Evolutionary conservation across 2,797 vertebrate species (phyloP), one percentile per base, ranked within the genome.

Genomic region (Orestias chungarensis): DNA sequence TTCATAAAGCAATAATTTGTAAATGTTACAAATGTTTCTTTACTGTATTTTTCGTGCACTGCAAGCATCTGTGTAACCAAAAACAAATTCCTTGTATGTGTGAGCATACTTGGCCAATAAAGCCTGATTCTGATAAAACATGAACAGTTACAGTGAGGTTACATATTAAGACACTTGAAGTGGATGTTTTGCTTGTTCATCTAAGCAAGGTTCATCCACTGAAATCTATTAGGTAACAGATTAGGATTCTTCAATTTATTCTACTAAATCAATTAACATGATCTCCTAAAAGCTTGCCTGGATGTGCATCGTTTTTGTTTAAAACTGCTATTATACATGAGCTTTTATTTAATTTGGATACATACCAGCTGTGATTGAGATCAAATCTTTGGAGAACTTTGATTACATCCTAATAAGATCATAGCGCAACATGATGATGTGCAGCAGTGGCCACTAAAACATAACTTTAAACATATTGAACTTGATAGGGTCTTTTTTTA

Each of bases 1-100:
- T 57, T 33, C 27, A 55, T 55, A 18, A 52, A 14, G 49, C n/a
- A 52, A 52, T 57, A 57, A 61, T n/a, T n/a, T n/a, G n/a, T n/a
- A n/a, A n/a, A n/a, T n/a, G n/a, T n/a, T n/a, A n/a, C n/a, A n/a
- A n/a, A n/a, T n/a, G n/a, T n/a, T n/a, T n/a, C n/a, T n/a, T 2
- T n/a, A n/a, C n/a, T n/a, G n/a, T n/a, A n/a, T n/a, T n/a, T n/a
- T n/a, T n/a, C n/a, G n/a, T n/a, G n/a, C n/a, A n/a, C n/a, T n/a
- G n/a, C n/a, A n/a, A n/a, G n/a, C n/a, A n/a, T n/a, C n/a, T n/a
- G n/a, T n/a, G n/a, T n/a, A n/a, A n/a, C n/a, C n/a, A n/a, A n/a
- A n/a, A n/a, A n/a, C n/a, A n/a, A n/a, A n/a, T n/a, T n/a, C n/a
- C n/a, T n/a, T n/a, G n/a, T n/a, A n/a, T n/a, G n/a, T n/a, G n/a